Percentiles rank a stretch among this genome's conserved stretches.
These are phyloP conservation scores for Drosophila persimilis DNA, from an alignment of 1,140 invertebrate genomes.

Conservation along the genomic window DNA sequence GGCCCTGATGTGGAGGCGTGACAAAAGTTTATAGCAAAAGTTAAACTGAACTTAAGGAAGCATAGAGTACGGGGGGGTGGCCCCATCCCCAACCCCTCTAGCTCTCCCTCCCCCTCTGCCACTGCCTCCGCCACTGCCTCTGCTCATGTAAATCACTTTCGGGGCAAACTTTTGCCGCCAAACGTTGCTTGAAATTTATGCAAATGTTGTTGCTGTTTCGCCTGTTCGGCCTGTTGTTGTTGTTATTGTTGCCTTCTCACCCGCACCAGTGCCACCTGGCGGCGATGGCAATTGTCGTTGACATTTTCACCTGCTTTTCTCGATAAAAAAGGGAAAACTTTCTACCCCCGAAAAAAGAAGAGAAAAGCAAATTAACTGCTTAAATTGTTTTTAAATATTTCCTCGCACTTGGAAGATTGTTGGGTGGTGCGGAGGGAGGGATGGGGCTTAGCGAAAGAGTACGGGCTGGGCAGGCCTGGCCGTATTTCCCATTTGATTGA, in stretches of 20 bases:
- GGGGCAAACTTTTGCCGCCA: slow-evolving; percentile 69
- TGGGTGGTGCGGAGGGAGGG: neutral
- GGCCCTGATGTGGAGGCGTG: slow-evolving; percentile 36
- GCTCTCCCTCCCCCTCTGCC: no score
- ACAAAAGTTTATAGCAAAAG: slow-evolving; percentile 75
- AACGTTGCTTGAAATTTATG: slow-evolving; percentile 72
- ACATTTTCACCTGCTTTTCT: slow-evolving; percentile 70
- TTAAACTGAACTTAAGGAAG: slow-evolving; percentile 79
- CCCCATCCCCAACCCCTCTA: neutral
- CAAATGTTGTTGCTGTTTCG: slow-evolving; percentile 73
- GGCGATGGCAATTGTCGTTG: slow-evolving; percentile 72
- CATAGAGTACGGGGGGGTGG: no score
- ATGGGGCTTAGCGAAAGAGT: no score
- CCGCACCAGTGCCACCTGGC: slow-evolving; percentile 37
- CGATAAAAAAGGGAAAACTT: slow-evolving; percentile 24
- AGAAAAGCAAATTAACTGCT: slow-evolving; percentile 30
- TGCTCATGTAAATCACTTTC: slow-evolving; percentile 75
- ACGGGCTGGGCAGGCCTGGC: neutral
- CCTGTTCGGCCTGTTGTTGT: slow-evolving; percentile 30
- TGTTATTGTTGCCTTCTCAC: slow-evolving; percentile 26
- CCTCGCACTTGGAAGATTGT: slow-evolving; percentile 2
- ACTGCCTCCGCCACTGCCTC: no score
- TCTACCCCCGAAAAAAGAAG: slow-evolving; percentile 13
- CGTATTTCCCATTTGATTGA: slow-evolving; percentile 40
- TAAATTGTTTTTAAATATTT: slow-evolving; percentile 75